These are phyloP conservation scores for Sialia sialis DNA, from an alignment of 2,113 vertebrate genomes.

Conservation along the genomic window DNA sequence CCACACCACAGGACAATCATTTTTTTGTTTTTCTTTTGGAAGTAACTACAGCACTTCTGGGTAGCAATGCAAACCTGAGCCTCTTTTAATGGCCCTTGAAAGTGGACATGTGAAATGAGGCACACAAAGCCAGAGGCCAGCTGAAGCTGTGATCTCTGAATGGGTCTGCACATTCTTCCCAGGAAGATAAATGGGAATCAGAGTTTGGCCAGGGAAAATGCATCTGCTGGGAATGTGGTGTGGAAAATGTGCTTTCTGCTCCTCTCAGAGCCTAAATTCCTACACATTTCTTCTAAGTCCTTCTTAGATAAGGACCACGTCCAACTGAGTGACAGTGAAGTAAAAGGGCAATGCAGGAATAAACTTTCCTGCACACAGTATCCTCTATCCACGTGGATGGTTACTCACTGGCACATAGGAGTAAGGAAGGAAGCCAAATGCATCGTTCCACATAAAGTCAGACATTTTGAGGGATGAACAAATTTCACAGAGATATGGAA, in stretches of 20 bases:
- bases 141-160: not conserved
- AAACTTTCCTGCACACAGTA: not conserved
- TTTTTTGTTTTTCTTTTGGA: not conserved
- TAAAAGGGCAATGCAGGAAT: not conserved
- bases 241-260: not conserved
- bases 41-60: not conserved
- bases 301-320: accelerated
- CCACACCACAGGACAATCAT: not conserved
- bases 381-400: not conserved
- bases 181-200: not conserved
- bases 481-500: not conserved
- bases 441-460: not conserved
- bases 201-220: not conserved
- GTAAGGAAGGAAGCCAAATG: not conserved
- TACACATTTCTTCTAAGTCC: not conserved
- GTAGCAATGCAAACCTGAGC: not conserved
- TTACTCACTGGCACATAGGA: not conserved
- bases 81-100: not conserved
- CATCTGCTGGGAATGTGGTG: not conserved
- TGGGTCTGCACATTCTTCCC: not conserved
- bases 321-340: not conserved
- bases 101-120: not conserved
- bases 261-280: not conserved
- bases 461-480: not conserved
- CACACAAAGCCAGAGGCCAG: not conserved